Evolutionary conservation across 2,113 vertebrate species (phyloP).

Genomic region (Cyphomyrus discorhynchus): DNA sequence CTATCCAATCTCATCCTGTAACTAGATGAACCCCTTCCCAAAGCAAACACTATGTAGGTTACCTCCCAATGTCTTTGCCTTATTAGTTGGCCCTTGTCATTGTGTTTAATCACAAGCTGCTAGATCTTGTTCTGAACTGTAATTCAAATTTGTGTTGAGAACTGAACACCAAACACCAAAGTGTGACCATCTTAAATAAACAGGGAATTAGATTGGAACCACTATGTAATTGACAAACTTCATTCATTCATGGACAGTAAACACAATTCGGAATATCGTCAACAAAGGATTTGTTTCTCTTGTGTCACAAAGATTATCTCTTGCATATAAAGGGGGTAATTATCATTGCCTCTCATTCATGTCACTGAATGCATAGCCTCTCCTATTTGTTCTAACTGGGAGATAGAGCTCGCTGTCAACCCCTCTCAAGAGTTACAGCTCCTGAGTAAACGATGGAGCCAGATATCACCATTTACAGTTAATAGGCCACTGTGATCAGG

Average conservation of each 20-base stretch:
- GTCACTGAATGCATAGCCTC: background rate
- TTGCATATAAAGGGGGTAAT: slow-evolving; percentile 14
- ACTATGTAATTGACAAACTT: slow-evolving; percentile 4
- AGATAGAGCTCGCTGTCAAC: background rate
- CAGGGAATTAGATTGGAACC: background rate
- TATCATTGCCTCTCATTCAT: background rate
- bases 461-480: background rate
- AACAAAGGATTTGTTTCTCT: slow-evolving; percentile 8
- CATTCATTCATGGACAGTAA: slow-evolving; percentile 4
- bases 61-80: background rate
- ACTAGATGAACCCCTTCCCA: background rate
- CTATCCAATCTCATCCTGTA: background rate
- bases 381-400: background rate
- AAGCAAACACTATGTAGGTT: background rate
- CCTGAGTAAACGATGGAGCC: background rate
- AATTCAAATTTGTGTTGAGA: background rate
- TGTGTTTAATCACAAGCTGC: background rate
- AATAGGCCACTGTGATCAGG: background rate
- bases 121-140: background rate
- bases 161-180: background rate
- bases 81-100: background rate
- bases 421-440: background rate
- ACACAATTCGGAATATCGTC: slow-evolving; percentile 5
- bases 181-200: background rate
- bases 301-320: background rate